Evolutionary conservation across 92 coral and sea anemone species (phyloP).

Genomic region (Zoanthus solanderi): DNA sequence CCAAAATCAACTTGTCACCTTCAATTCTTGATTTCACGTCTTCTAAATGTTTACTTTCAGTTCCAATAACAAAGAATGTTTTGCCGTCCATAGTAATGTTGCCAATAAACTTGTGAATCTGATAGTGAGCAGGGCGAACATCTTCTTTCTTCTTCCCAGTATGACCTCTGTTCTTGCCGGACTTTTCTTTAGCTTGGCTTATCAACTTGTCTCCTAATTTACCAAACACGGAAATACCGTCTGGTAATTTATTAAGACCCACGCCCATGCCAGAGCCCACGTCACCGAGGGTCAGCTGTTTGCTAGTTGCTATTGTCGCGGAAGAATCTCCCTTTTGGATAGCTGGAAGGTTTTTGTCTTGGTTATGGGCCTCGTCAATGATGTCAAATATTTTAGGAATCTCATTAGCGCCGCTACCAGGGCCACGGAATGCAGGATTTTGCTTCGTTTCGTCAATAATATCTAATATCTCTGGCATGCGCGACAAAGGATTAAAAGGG

Average conservation of each 20-base stretch:
- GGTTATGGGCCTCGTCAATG: conserved; percentile 92
- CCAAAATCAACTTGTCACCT: conserved; percentile 79
- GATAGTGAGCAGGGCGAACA: conserved; percentile 21
- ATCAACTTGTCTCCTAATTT: conserved; percentile 78
- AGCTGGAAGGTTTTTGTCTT: conserved; percentile 53
- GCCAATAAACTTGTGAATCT: conserved; percentile 90
- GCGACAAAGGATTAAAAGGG: conserved; percentile 26
- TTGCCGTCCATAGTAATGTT: conserved; percentile 95
- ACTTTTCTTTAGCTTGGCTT: conserved; percentile 46
- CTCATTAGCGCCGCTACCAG: conserved; percentile 77
- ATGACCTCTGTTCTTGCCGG: conserved; percentile 62
- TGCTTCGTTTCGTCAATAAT: conserved; percentile 81
- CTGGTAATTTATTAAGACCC: conserved; percentile 82
- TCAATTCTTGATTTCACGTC: conserved; percentile 72
- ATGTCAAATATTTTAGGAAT: conserved; percentile 96
- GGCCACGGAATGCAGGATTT: conserved; percentile 47
- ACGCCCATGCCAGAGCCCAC: conserved; percentile 98
- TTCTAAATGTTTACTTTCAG: conserved; percentile 88
- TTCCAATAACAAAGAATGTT: conserved; percentile 87
- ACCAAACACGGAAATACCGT: conserved; percentile 90
- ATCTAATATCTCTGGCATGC: conserved; percentile 83
- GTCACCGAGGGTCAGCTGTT: conserved; percentile 87
- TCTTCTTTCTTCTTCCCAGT: conserved; percentile 52
- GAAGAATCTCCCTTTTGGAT: conserved; percentile 46
- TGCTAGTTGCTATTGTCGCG: conserved; percentile 99